Base-by-base conservation (phyloP, 2,113 vertebrate genomes). In the Callithrix jacchus region DNA sequence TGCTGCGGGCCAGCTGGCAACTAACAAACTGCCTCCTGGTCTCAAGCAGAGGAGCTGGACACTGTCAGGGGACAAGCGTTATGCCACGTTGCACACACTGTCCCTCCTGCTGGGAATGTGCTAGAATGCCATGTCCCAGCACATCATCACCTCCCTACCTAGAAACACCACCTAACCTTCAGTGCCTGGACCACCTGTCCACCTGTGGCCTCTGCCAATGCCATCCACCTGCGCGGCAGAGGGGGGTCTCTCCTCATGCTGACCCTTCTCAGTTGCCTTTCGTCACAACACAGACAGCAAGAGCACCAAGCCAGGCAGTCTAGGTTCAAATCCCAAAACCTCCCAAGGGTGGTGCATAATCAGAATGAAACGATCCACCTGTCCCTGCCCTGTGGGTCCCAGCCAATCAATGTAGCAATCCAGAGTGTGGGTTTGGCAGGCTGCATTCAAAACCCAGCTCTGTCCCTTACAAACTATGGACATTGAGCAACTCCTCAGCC, bases 181-280 rank as follows among this genome's bases (percentile, higher is more conserved):
- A 1, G 25, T 52, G 37, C 45, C 56, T 5, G 32, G 49, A 52
- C 85, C 40, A 21, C 90, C 32, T 84, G 77, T 84, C 71, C 25
- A 68, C 61, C 66, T 54, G 6, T 20, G 21, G 3, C 17, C 4
- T 9, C n/a, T 2, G 3, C 47, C 20, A 17, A 27, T n/a, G 0
- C 52, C 27, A 6, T 6, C 18, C 35, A 47, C 52, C n/a, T 6
- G 4, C 35, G 54, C 23, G 0, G 52, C 5, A 1, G 6, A 52
- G 11, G 42, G n/a, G 42, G 37, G 8, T 6, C 73, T 54, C 40
- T 81, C 37, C 61, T 82, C 35, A 27, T 32, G 47, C 10, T 73
- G 66, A 88, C 42, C 56, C 52, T 12, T 11, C 35, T 73, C 13
- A 23, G 52, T 13, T 17, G 35, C 76, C 42, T 88, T 81, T 58